A percentile compares a stretch with the other conserved stretches of the same genome.
These are phyloP conservation scores for Chionomys nivalis DNA, from an alignment of 2,113 vertebrate genomes.

Conservation along the genomic window DNA sequence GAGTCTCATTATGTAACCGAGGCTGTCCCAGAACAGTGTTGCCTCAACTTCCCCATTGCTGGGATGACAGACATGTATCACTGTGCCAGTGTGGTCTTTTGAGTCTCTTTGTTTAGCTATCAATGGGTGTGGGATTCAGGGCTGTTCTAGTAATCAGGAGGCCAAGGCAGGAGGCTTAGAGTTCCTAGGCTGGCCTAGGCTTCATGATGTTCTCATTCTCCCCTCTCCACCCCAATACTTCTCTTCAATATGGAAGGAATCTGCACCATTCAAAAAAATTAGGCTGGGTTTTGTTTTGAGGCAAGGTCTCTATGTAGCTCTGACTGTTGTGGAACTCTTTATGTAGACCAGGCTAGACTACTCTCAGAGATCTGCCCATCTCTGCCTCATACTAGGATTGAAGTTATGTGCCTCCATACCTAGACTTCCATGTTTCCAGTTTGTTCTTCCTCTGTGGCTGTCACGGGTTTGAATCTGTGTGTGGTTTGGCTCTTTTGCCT, in stretches of 20 bases:
- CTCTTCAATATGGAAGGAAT: neutral
- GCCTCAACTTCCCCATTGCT: neutral
- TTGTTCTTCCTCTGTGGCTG: neutral
- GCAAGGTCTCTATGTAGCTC: neutral
- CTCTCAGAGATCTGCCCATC: neutral
- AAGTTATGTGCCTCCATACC: neutral
- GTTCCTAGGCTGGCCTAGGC: neutral
- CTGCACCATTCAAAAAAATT: too few relatives aligned
- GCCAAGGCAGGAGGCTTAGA: neutral
- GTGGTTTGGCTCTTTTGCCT: neutral
- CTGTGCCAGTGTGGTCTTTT: neutral
- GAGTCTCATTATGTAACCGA: neutral
- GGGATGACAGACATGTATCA: neutral
- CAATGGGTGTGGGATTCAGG: neutral
- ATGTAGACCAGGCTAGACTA: neutral
- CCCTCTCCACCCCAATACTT: neutral
- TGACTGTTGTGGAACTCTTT: neutral
- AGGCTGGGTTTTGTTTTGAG: neutral
- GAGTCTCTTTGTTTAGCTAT: neutral
- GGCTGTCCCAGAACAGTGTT: neutral
- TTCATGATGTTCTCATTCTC: neutral
- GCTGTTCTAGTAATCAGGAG: neutral
- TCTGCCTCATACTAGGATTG: neutral
- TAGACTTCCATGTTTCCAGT: neutral
- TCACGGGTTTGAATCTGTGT: neutral